These are phyloP conservation scores for Drosophila subobscura DNA, from an alignment of 1,140 invertebrate species.

Conservation along the genomic window DNA sequence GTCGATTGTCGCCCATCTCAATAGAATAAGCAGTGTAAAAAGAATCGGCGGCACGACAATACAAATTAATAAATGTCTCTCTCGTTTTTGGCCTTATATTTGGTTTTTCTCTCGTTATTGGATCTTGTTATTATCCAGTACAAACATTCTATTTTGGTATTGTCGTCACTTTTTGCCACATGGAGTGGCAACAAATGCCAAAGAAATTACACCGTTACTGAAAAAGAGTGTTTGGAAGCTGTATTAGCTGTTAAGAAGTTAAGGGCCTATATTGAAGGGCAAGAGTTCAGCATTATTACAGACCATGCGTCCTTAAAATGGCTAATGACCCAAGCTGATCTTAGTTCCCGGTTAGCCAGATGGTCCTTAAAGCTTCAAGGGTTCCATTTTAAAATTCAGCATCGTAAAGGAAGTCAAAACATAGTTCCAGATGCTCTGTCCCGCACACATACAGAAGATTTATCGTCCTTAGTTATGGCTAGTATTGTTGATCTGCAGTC, in stretches of 20 bases:
- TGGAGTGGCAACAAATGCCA: too few species aligned
- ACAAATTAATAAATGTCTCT: too few species aligned
- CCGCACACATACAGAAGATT: conserved; percentile 6
- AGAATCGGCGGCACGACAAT: too few species aligned
- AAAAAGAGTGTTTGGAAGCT: too few species aligned
- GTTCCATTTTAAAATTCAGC: neutral
- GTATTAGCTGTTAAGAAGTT: conserved; percentile 7
- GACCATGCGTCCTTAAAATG: conserved; percentile 4
- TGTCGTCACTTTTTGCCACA: too few species aligned
- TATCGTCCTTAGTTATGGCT: neutral
- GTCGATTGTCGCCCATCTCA: too few species aligned
- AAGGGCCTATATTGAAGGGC: conserved; percentile 9
- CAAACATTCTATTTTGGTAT: too few species aligned
- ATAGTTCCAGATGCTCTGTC: conserved; percentile 9
- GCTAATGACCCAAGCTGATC: conserved; percentile 8
- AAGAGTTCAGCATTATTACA: conserved; percentile 5
- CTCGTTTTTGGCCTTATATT: too few species aligned
- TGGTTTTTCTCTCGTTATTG: too few species aligned
- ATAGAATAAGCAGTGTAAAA: too few species aligned
- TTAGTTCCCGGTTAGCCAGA: conserved; percentile 6
- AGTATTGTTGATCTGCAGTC: conserved; percentile 1
- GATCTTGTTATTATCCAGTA: too few species aligned
- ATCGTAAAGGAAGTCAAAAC: conserved; percentile 6
- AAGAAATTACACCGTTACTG: too few species aligned
- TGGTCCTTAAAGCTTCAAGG: conserved; percentile 2